Evolutionary conservation across 2,888 invertebrate genomes (phyloP), one percentile per base, ranked within the genome.

Genomic region (Spialia ferax): DNA sequence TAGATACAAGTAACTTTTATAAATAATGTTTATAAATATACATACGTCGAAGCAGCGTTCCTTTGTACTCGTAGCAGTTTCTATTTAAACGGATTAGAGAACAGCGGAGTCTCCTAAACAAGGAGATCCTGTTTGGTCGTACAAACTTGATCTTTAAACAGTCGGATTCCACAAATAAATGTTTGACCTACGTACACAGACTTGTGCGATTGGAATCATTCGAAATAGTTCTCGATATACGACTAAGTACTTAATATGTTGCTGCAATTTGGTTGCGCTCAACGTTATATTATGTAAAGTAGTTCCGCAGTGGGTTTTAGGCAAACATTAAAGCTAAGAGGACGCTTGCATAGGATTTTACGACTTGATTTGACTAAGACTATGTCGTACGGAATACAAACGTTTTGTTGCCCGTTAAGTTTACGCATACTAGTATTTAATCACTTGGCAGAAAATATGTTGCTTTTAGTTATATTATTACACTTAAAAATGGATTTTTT

Each of bases 311-410:
- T 57, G 50, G 45, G 59, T 65, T 65, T 48, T 50, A 29, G 59
- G 38, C 57, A 20, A 52, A 52, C 65, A 42, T 65, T 65, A 52
- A 65, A 59, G 38, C 59, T 59, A 42, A 57, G 65, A 65, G 65
- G 65, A 65, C 59, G 50, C 59, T 65, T 59, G 65, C 52, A 52
- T 11, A 50, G 59, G 65, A 64, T 64, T 64, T 64, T 23, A 57
- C 59, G 65, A 59, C 38, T 15, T 23, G 57, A 57, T 65, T 59
- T 59, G 57, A 52, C 38, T 59, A 59, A 59, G 57, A 57, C 56
- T 26, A 59, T 59, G 61, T 64, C 32, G 45, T 26, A 48, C 22
- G 57, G 23, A 57, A 50, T 23, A 18, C 32, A 32, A 64, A 64
- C 32, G 45, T 50, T 64, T 22, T 29, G 45, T 56, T 56, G 56